Evolutionary conservation across 1,140 invertebrate genomes (phyloP).

Genomic region (Euschistus heros): DNA sequence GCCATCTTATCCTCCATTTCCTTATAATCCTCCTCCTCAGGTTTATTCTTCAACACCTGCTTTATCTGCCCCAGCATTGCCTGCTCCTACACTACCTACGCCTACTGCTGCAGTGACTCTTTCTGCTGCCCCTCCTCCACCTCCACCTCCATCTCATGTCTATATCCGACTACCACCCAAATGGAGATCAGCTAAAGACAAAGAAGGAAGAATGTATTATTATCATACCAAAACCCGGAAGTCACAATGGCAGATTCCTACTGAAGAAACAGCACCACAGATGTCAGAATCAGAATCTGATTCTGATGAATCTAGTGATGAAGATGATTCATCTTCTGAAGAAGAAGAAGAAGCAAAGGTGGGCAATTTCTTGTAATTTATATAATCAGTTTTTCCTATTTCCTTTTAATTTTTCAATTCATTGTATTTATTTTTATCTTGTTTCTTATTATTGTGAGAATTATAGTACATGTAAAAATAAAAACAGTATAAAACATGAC

Average conservation of each 20-base stretch:
- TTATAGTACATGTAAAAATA: too few relatives aligned
- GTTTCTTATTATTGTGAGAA: too few relatives aligned
- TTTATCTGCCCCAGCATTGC: constrained; percentile 17
- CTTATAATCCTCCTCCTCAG: constrained; percentile 14
- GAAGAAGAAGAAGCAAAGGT: constrained; percentile 28
- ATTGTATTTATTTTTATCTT: too few relatives aligned
- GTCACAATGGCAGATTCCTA: constrained; percentile 81
- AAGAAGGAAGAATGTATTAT: constrained; percentile 76
- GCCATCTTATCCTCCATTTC: constrained; percentile 14
- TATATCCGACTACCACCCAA: constrained; percentile 62
- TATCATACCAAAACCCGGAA: constrained; percentile 75
- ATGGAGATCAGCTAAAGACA: constrained; percentile 75
- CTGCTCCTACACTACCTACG: constrained; percentile 29
- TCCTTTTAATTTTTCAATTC: too few relatives aligned
- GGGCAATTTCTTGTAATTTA: too few relatives aligned
- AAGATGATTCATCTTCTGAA: constrained; percentile 31
- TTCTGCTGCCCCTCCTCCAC: constrained; percentile 23
- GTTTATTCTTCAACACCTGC: neutral
- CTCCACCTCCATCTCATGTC: constrained; percentile 26
- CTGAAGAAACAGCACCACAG: constrained; percentile 9
- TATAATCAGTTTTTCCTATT: too few relatives aligned
- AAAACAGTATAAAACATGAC: too few relatives aligned
- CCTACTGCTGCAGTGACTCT: constrained; percentile 19
- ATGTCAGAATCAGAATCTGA: constrained; percentile 38
- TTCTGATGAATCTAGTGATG: constrained; percentile 36